Base-by-base conservation (phyloP, 2,797 vertebrate genomes). In the Huso huso region DNA sequence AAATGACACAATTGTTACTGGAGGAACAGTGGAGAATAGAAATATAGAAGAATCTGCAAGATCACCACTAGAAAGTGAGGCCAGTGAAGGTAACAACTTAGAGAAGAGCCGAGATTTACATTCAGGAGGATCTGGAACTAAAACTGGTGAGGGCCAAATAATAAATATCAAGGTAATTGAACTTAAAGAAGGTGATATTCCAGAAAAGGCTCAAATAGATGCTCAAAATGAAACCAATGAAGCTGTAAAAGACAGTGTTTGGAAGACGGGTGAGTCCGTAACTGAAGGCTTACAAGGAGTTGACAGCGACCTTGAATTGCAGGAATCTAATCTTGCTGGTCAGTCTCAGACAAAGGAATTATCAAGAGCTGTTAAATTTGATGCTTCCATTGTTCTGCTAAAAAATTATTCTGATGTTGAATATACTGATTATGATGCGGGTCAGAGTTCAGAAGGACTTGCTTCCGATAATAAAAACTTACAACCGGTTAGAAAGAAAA, bases 351-450 rank as follows among this genome's bases (percentile, higher is more conserved):
- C 61, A 81, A 82, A 75, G 84, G 76, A 50, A 83, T 10, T 66
- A 55, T 82, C 84, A 62, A 82, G 75, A 68, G 70, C 72, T 68
- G 76, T 79, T 67, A 78, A 76, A 18, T 91, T 90, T 76, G 89
- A 91, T 81, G 84, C 87, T 62, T 90, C 87, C 67, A 91, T 91
- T 68, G 79, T 91, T 64, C 84, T 79, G 72, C 80, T 91, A 72
- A 88, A 81, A 77, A 83, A 73, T 61, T 72, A 74, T 48, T 80
- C 80, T 11, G 85, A 84, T 48, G 74, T 76, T 52, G 85, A 86
- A 2, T 48, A 66, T 61, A 0, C 64, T 7, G 84, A 80, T 53
- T 64, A 76, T 15, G 79, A 73, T 60, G 86, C 84, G 67, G 76
- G 75, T 63, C 73, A 80, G 51, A 10, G 53, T 55, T 10, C n/a